These are phyloP conservation scores for Camptogramma bilineatum DNA, from an alignment of 2,888 invertebrate genomes.

Conservation along the genomic window DNA sequence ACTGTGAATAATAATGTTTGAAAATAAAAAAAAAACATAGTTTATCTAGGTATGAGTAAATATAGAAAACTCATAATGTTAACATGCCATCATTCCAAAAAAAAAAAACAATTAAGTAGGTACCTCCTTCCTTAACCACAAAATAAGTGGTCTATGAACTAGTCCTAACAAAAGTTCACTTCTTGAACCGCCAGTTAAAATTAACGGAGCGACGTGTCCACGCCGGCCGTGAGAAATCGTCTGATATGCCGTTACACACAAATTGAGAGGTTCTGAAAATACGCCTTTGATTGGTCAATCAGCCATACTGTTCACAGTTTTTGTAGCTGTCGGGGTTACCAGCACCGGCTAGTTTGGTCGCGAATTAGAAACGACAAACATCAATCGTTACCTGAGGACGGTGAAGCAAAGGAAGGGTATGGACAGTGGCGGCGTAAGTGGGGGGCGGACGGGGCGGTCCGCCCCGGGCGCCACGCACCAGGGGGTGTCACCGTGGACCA, in stretches of 20 bases:
- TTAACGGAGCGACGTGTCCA: slow-evolving; percentile 35
- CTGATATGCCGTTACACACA: slow-evolving; percentile 44
- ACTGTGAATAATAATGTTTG: too few species aligned
- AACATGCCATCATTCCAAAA: too few species aligned
- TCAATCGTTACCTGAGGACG: not conserved
- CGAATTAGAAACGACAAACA: not conserved
- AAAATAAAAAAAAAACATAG: too few species aligned
- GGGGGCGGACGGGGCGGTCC: too few species aligned
- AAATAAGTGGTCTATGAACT: not conserved
- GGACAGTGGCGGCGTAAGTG: too few species aligned
- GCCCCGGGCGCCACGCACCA: too few species aligned
- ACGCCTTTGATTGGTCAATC: slow-evolving; percentile 45
- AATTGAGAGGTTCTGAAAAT: slow-evolving; percentile 43
- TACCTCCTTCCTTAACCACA: too few species aligned
- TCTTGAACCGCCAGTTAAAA: slow-evolving; percentile 28
- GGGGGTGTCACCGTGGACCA: too few species aligned
- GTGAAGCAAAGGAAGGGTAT: too few species aligned
- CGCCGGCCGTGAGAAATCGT: slow-evolving; percentile 44
- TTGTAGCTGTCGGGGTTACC: slow-evolving; percentile 33
- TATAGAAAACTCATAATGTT: too few species aligned
- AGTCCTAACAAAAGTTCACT: slow-evolving; percentile 1
- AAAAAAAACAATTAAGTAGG: too few species aligned
- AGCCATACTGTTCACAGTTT: slow-evolving; percentile 36
- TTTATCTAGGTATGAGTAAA: too few species aligned
- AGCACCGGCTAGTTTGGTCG: not conserved